Evolutionary conservation across 1,140 invertebrate genomes (phyloP).

Genomic region (Parapsyche elsis): DNA sequence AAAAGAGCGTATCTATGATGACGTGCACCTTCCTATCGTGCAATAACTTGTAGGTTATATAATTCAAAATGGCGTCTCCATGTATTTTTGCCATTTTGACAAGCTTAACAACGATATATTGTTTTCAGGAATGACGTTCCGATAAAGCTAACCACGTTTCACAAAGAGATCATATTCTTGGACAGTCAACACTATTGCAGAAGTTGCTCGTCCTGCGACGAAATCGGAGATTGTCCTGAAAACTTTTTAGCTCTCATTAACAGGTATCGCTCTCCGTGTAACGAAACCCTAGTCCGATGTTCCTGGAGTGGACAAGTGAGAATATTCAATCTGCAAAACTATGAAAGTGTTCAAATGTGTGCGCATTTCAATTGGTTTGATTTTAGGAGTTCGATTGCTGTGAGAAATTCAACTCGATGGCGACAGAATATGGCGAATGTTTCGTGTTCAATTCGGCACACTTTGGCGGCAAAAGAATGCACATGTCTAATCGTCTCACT

Average conservation of each 20-base stretch:
- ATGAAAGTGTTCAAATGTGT: background rate
- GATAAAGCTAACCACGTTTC: constrained; percentile 41
- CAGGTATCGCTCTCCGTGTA: constrained; percentile 45
- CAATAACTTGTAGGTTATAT: background rate
- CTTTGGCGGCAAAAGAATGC: constrained; percentile 38
- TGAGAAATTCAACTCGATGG: constrained; percentile 64
- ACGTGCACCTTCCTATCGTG: too few species aligned
- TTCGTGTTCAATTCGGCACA: constrained; percentile 66
- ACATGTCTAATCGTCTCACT: constrained; percentile 46
- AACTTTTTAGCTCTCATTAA: constrained; percentile 41
- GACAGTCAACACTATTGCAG: constrained; percentile 51
- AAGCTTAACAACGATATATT: background rate
- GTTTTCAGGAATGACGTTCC: constrained; percentile 47
- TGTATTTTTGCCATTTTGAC: too few species aligned
- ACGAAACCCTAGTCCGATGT: constrained; percentile 47
- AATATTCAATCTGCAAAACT: background rate
- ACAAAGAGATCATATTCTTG: constrained; percentile 50
- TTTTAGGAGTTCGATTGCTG: constrained; percentile 66
- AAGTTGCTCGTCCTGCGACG: constrained; percentile 43
- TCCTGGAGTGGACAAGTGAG: constrained; percentile 49
- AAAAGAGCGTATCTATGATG: too few species aligned
- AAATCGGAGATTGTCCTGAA: constrained; percentile 42
- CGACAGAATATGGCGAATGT: constrained; percentile 67
- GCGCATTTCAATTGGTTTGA: background rate
- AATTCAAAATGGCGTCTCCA: background rate